Base-by-base conservation (phyloP, 2,797 vertebrate genomes). In the Coreius guichenoti region DNA sequence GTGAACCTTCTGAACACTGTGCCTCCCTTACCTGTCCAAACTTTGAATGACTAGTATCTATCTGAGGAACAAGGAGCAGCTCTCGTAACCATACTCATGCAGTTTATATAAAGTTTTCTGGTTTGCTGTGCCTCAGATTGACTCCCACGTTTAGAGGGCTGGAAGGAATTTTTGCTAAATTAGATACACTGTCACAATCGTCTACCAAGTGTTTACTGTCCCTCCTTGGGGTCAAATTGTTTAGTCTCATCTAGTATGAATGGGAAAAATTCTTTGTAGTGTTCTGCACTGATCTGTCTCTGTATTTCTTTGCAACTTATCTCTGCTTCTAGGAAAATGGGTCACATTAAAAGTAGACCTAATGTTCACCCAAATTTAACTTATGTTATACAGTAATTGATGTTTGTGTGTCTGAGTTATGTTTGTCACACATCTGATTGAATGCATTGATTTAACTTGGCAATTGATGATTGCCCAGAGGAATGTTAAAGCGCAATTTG, bases 1-100 rank as follows among this genome's bases (percentile, higher is more conserved):
- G 83, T 85, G 67, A 85, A 85, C 3, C 39, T 45, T 85, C 21
- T 49, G 29, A 79, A 72, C 76, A 70, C 67, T 51, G 83, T 85
- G 74, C 65, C 49, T 84, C 61, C 29, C 31, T 54, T 76, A 43
- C 36, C 49, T 17, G 58, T 78, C 47, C 8, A 31, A 75, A 36
- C 5, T 77, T 56, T 84, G 70, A 74, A 83, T 39, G 43, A 47
- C 29, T 31, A 21, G 8, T 36, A 45, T 84, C 12, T 78, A 56
- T 69, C 19, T 36, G 31, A 63, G 58, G 23, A 65, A 17, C 8
- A 47, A 45, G 26, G 12, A 67, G 78, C 51, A 23, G 26, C 45
- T 74, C 43, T 45, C 29, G 6, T 19, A 51, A 61, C 33, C 4
- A 26, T 39, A 47, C 39, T 70, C 17, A 21, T 36, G 79, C 29